Conservation (phyloP, 2,888 invertebrate species). For the Pelosia muscerda region DNA sequence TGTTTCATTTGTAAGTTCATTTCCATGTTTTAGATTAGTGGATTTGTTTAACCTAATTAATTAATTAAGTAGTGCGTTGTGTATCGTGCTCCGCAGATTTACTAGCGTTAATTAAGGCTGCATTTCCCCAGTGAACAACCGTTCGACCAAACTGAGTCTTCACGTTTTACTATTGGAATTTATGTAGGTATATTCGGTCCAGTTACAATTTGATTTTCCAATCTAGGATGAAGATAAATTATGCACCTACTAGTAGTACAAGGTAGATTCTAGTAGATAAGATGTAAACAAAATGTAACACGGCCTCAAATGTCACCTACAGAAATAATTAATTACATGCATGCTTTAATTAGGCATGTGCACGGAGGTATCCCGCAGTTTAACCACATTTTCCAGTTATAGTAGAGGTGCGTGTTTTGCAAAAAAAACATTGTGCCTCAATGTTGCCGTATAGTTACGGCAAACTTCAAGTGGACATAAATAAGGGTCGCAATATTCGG, state of each 20-base stretch:
- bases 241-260: too few relatives aligned
- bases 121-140: neutral
- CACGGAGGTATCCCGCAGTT: conserved; percentile 51
- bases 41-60: neutral
- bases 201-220: too few relatives aligned
- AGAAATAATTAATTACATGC: conserved; percentile 33
- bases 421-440: conserved; percentile 68
- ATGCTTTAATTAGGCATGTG: conserved; percentile 36
- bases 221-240: too few relatives aligned
- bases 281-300: conserved; percentile 16
- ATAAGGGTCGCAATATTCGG: conserved; percentile 84
- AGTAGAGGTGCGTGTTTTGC: conserved; percentile 67
- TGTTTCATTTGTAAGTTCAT: neutral
- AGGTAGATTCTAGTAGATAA: too few relatives aligned
- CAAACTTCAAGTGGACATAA: conserved; percentile 85
- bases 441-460: conserved; percentile 74
- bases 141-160: neutral
- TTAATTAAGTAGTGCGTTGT: neutral
- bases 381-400: conserved; percentile 59
- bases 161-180: neutral
- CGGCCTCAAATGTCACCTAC: conserved; percentile 26
- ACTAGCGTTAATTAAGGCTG: neutral
- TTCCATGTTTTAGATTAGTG: neutral
- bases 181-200: too few relatives aligned
- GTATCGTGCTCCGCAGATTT: neutral